Conservation (phyloP, 2,113 vertebrate genomes). For the Epinephelus moara region DNA sequence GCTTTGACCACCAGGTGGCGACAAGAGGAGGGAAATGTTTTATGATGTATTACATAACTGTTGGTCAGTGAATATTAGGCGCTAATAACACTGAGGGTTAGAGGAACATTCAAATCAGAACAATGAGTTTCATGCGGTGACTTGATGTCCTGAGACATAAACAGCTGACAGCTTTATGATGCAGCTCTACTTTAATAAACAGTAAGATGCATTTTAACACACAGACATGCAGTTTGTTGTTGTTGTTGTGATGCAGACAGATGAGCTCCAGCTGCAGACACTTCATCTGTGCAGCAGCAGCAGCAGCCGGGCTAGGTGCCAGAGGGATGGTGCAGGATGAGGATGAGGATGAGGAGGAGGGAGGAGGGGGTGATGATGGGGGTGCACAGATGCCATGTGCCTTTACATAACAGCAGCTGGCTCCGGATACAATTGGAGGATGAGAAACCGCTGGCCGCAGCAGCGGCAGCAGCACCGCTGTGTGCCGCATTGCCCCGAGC, state of each 20-base stretch:
- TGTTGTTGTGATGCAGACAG: too few species aligned
- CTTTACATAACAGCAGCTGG: conserved; percentile 80
- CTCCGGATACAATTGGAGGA: conserved; percentile 51
- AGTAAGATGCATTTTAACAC: too few species aligned
- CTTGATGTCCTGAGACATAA: too few species aligned
- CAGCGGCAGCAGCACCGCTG: conserved; percentile 19
- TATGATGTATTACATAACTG: conserved; percentile 48
- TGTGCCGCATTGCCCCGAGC: conserved; percentile 50
- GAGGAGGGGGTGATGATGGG: not conserved
- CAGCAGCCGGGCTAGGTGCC: conserved; percentile 46
- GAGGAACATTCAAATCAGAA: too few species aligned
- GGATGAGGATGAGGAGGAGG: not conserved
- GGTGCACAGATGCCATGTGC: conserved; percentile 59
- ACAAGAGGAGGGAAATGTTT: not conserved
- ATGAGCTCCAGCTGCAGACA: not conserved
- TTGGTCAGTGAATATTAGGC: conserved; percentile 13
- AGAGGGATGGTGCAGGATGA: conserved; percentile 61
- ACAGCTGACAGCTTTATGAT: too few species aligned
- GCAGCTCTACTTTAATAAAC: too few species aligned
- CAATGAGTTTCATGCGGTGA: too few species aligned
- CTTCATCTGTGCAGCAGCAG: not conserved
- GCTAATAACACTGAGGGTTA: not conserved
- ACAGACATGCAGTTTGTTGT: too few species aligned
- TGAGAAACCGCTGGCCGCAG: conserved; percentile 40
- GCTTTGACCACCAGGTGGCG: conserved; percentile 49